These are phyloP conservation scores for Oryzias curvinotus DNA, from an alignment of 2,113 vertebrate species.

Conservation along the genomic window DNA sequence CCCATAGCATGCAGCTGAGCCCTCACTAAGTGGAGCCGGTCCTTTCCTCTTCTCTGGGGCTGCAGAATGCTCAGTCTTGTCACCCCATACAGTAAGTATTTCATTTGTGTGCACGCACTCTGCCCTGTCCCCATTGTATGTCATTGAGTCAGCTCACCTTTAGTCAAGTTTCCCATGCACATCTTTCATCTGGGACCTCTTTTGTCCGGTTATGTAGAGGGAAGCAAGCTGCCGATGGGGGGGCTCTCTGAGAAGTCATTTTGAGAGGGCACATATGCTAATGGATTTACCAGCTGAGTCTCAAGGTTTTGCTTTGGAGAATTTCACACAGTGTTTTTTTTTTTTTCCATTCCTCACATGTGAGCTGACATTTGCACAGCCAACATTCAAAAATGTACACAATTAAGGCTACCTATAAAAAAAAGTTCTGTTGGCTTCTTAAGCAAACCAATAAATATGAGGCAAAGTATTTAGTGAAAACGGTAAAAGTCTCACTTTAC, in stretches of 20 bases:
- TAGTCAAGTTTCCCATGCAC: slow-evolving; percentile 36
- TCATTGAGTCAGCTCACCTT: not conserved
- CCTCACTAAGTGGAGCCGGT: slow-evolving; percentile 58
- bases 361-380: too few species aligned
- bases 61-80: slow-evolving; percentile 79
- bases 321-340: slow-evolving; percentile 64
- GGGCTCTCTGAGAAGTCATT: slow-evolving; percentile 49
- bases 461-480: too few species aligned
- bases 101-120: not conserved
- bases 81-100: slow-evolving; percentile 73
- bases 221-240: slow-evolving; percentile 2
- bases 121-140: not conserved
- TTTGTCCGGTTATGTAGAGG: slow-evolving; percentile 53
- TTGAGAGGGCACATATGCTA: slow-evolving; percentile 56
- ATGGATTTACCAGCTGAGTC: slow-evolving; percentile 72
- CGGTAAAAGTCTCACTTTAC: too few species aligned
- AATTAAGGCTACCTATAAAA: too few species aligned
- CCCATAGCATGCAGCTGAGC: slow-evolving; percentile 59
- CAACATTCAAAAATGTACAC: too few species aligned
- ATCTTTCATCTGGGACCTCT: slow-evolving; percentile 27
- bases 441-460: too few species aligned
- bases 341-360: slow-evolving; percentile 8
- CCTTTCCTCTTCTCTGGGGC: slow-evolving; percentile 62
- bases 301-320: slow-evolving; percentile 58
- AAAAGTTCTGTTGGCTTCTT: too few species aligned